phyloP scores from a whole-genome alignment of 2,888 invertebrate species.

The Xylota sylvarum region DNA sequence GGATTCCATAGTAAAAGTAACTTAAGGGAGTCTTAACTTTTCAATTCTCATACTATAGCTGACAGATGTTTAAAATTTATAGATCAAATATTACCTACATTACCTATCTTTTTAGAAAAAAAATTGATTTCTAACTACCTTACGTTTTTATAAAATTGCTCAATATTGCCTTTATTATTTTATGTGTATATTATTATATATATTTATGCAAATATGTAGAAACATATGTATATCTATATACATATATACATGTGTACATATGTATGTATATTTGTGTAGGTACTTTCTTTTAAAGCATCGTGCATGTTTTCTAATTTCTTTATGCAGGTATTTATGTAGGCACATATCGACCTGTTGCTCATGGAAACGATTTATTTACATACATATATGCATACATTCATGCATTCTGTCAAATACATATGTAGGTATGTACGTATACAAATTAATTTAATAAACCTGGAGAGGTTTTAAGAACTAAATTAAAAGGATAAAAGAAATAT shows the following conservation, averaged over 20 bases:
- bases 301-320: background rate
- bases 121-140: too few relatives aligned
- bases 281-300: background rate
- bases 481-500: too few relatives aligned
- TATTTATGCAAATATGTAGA: slow-evolving; percentile 5
- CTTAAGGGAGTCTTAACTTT: background rate
- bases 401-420: too few relatives aligned
- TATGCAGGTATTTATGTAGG: background rate
- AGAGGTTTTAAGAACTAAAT: too few relatives aligned
- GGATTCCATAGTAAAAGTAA: background rate
- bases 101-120: background rate
- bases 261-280: background rate
- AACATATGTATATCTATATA: background rate
- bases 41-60: background rate
- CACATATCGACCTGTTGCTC: too few relatives aligned
- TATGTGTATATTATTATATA: background rate
- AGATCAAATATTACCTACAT: background rate
- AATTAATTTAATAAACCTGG: too few relatives aligned
- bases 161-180: background rate
- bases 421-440: too few relatives aligned
- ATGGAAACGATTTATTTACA: too few relatives aligned
- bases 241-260: background rate
- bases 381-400: background rate
- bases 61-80: background rate
- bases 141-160: background rate